A percentile compares a stretch with the other conserved stretches of the same genome.
These are phyloP conservation scores for Diabrotica undecimpunctata DNA, from an alignment of 1,140 invertebrate genomes.

Conservation along the genomic window DNA sequence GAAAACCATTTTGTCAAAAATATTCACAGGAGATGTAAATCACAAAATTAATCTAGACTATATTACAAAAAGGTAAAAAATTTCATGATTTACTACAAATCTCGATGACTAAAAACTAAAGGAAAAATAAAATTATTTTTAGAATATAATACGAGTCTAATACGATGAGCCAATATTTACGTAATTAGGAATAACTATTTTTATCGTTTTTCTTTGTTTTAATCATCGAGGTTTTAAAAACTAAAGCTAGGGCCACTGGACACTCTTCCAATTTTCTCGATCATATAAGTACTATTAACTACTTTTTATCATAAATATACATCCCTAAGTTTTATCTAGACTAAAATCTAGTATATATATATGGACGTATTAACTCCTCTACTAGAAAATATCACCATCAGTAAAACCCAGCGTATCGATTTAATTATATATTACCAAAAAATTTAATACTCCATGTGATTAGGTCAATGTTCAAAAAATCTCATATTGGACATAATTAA, in stretches of 20 bases:
- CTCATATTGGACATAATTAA: too few species aligned
- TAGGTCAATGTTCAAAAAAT: too few species aligned
- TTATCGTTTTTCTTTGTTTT: too few species aligned
- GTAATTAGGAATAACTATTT: too few species aligned
- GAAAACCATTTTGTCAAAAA: conserved; percentile 27
- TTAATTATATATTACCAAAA: too few species aligned
- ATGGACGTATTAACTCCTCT: conserved; percentile 19
- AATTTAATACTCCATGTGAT: too few species aligned
- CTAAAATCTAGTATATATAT: conserved; percentile 19
- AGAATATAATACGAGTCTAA: too few species aligned
- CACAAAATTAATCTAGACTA: conserved; percentile 23
- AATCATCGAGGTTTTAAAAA: neutral
- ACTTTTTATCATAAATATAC: conserved; percentile 1
- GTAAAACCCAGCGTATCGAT: too few species aligned
- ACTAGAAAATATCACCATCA: conserved; percentile 25
- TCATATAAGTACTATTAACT: neutral
- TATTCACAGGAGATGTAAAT: conserved; percentile 20
- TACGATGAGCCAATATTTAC: too few species aligned
- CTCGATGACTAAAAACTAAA: conserved; percentile 8
- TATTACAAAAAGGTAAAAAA: conserved; percentile 21
- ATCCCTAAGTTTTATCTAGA: neutral
- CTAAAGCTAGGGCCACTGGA: neutral
- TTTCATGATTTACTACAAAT: conserved; percentile 21
- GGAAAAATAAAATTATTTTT: too few species aligned
- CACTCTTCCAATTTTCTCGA: neutral